Evolutionary conservation across 2,797 vertebrate species (phyloP).

Genomic region (Anguilla marmorata): DNA sequence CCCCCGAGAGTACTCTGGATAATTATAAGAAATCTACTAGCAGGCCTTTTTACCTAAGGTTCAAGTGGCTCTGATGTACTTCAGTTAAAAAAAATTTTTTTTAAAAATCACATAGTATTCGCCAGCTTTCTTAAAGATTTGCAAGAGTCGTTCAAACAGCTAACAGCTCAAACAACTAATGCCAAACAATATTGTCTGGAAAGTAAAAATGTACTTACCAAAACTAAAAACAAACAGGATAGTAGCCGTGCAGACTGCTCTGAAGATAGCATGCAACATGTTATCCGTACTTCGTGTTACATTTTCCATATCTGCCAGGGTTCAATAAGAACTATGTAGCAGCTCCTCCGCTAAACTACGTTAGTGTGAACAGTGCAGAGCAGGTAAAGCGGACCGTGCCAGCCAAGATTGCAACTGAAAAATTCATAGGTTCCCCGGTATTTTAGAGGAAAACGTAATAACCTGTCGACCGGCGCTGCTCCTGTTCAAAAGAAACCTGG

Average conservation of each 20-base stretch:
- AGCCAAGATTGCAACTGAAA: background rate
- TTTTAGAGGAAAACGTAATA: background rate
- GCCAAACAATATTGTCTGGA: background rate
- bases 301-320: constrained; percentile 9
- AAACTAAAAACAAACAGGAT: constrained; percentile 22
- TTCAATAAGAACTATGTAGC: background rate
- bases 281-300: constrained; percentile 20
- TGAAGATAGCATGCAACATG: constrained; percentile 21
- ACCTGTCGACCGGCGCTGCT: background rate
- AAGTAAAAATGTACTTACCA: constrained; percentile 27
- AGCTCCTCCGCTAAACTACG: background rate
- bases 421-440: background rate
- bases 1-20: background rate
- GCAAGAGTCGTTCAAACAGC: background rate
- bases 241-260: background rate
- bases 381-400: background rate
- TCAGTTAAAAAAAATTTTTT: background rate
- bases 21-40: background rate
- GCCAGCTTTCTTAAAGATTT: background rate
- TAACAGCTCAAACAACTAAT: background rate
- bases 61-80: background rate
- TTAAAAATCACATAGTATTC: background rate
- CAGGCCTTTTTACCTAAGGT: background rate
- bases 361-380: background rate
- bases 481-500: background rate